These are phyloP conservation scores for Exocentrus adspersus DNA, from an alignment of 2,888 invertebrate genomes.

Conservation along the genomic window DNA sequence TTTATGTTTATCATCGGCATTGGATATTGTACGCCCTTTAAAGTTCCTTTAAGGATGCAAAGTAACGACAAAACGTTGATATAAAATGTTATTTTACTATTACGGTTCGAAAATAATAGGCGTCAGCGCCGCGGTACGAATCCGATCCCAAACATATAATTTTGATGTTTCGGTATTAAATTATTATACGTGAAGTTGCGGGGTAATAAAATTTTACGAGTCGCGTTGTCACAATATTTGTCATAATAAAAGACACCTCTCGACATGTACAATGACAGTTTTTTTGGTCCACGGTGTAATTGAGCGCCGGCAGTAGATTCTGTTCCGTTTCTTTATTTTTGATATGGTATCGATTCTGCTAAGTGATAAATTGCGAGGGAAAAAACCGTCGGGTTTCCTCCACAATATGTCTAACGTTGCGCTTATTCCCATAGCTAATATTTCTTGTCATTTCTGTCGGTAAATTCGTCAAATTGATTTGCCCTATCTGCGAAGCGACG, in stretches of 20 bases:
- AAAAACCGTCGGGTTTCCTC: conserved; percentile 28
- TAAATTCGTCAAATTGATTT: conserved; percentile 54
- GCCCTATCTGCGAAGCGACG: conserved; percentile 53
- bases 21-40: conserved; percentile 34
- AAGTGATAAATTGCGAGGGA: conserved; percentile 13
- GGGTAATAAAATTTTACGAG: conserved; percentile 31
- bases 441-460: conserved; percentile 44
- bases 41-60: conserved; percentile 34
- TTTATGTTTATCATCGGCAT: conserved; percentile 41
- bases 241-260: not conserved
- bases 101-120: conserved; percentile 34
- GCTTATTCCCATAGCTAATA: conserved; percentile 43
- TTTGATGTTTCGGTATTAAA: conserved; percentile 29
- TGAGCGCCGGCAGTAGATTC: too few relatives aligned
- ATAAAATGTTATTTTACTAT: conserved; percentile 34
- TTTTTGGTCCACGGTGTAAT: too few relatives aligned
- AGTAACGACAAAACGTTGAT: conserved; percentile 29
- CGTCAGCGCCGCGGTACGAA: not conserved
- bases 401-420: conserved; percentile 40
- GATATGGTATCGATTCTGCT: not conserved
- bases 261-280: too few relatives aligned
- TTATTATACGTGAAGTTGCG: conserved; percentile 21
- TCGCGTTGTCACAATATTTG: conserved; percentile 1
- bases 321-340: not conserved
- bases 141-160: conserved; percentile 28